A percentile compares a stretch with the other conserved stretches of the same genome.
These are phyloP conservation scores for Hermetia illucens DNA, from an alignment of 1,140 invertebrate species.

Conservation along the genomic window DNA sequence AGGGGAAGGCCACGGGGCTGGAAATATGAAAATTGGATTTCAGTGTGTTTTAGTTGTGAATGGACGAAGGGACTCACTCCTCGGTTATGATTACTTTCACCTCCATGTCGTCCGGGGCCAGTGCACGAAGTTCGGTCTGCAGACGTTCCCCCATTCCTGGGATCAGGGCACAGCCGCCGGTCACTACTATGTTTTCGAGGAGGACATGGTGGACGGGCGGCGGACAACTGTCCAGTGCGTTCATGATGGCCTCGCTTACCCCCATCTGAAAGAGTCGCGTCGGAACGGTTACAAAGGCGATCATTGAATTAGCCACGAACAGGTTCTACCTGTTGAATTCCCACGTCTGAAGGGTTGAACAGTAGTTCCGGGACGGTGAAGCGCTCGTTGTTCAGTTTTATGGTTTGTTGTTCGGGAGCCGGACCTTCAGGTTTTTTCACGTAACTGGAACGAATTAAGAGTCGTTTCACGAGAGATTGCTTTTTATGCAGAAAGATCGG, in stretches of 20 bases:
- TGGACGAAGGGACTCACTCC: constrained; percentile 34
- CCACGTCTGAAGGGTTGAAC: constrained; percentile 90
- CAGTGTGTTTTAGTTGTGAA: constrained; percentile 2
- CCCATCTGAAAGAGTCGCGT: constrained; percentile 57
- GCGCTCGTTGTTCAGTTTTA: constrained; percentile 81
- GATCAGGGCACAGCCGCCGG: constrained; percentile 78
- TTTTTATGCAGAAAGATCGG: constrained; percentile 10
- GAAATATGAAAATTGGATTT: constrained; percentile 4
- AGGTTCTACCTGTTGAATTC: constrained; percentile 43
- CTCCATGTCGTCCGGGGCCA: constrained; percentile 60
- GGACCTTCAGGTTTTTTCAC: constrained; percentile 23
- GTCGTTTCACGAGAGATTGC: too few relatives aligned
- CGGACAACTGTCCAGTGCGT: constrained; percentile 56
- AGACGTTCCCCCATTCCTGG: constrained; percentile 74
- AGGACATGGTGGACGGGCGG: constrained; percentile 69
- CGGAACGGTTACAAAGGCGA: neutral
- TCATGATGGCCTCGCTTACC: constrained; percentile 75
- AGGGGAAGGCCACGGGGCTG: constrained; percentile 66
- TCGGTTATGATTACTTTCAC: constrained; percentile 57
- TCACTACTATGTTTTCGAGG: constrained; percentile 77
- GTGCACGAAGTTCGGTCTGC: constrained; percentile 60
- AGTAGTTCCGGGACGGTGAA: constrained; percentile 90
- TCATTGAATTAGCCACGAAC: too few relatives aligned
- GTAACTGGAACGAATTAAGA: constrained; percentile 6
- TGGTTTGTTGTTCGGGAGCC: constrained; percentile 57